A percentile compares a stretch with the other conserved stretches of the same genome.
These are phyloP conservation scores for Tortrix viridana DNA, from an alignment of 2,888 invertebrate species.

Conservation along the genomic window DNA sequence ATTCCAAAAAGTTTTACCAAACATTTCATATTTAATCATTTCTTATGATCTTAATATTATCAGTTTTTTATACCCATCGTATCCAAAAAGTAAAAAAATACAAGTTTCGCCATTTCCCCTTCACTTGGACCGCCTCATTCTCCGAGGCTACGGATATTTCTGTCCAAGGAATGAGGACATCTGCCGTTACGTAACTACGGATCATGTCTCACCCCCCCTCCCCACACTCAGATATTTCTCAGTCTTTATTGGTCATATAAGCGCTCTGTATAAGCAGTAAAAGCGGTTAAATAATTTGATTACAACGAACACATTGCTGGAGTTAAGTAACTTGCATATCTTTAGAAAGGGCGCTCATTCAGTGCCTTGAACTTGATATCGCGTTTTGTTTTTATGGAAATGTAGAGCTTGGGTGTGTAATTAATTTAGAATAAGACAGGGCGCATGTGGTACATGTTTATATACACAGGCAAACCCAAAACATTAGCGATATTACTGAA, in stretches of 20 bases:
- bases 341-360: conserved; percentile 12
- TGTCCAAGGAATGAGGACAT: conserved; percentile 65
- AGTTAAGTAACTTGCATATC: conserved; percentile 24
- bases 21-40: too few relatives aligned
- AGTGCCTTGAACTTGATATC: too few relatives aligned
- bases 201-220: conserved; percentile 46
- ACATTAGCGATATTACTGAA: too few relatives aligned
- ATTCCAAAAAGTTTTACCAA: too few relatives aligned
- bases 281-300: conserved; percentile 31
- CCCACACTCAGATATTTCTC: conserved; percentile 30
- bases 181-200: conserved; percentile 60
- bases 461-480: too few relatives aligned
- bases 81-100: background rate
- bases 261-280: conserved; percentile 27
- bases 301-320: conserved; percentile 10
- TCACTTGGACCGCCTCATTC: conserved; percentile 39
- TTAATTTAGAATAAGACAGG: too few relatives aligned
- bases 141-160: conserved; percentile 57
- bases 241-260: conserved; percentile 34
- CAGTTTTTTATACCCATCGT: background rate
- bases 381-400: too few relatives aligned
- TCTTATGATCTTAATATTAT: too few relatives aligned
- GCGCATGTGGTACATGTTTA: too few relatives aligned
- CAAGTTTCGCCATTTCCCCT: background rate
- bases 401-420: too few relatives aligned